Percentiles rank a stretch among this genome's conserved stretches.
phyloP scores from a whole-genome alignment of 92 coral and sea anemone genomes.

The Actinernus sp. region DNA sequence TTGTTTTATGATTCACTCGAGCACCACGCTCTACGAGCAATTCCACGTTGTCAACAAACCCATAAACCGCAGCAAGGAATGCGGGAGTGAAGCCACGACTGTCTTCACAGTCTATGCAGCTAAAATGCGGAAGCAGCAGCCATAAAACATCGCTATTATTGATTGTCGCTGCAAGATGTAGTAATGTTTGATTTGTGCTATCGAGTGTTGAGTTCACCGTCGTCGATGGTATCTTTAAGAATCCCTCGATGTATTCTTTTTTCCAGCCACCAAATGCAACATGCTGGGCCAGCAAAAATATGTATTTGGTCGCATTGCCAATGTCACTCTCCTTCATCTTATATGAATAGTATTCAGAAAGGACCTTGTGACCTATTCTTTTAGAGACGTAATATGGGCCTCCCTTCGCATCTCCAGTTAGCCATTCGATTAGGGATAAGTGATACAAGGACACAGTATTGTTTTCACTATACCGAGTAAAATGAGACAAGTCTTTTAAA shows the following conservation, averaged over 20 bases:
- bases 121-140: conserved; percentile 37
- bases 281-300: conserved; percentile 63
- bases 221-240: conserved; percentile 22
- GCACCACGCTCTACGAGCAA: conserved; percentile 36
- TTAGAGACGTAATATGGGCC: conserved; percentile 49
- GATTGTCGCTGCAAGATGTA: conserved; percentile 60
- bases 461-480: conserved; percentile 36
- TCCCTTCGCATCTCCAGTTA: conserved; percentile 38
- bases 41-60: conserved; percentile 44
- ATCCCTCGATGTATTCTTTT: conserved; percentile 3
- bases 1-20: conserved; percentile 28
- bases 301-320: conserved; percentile 3
- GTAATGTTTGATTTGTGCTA: conserved; percentile 36
- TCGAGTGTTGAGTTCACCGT: conserved; percentile 23
- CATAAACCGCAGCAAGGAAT: conserved; percentile 61
- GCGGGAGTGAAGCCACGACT: conserved; percentile 64
- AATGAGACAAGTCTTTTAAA: conserved; percentile 44
- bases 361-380: conserved; percentile 45
- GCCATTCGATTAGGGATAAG: conserved; percentile 70
- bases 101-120: conserved; percentile 47
- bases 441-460: conserved; percentile 55
- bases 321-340: neutral
- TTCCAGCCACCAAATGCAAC: conserved; percentile 28
- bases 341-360: conserved; percentile 35
- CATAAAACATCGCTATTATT: conserved; percentile 20